Base-by-base conservation (phyloP, 2,113 vertebrate species). In the Pteronura brasiliensis region DNA sequence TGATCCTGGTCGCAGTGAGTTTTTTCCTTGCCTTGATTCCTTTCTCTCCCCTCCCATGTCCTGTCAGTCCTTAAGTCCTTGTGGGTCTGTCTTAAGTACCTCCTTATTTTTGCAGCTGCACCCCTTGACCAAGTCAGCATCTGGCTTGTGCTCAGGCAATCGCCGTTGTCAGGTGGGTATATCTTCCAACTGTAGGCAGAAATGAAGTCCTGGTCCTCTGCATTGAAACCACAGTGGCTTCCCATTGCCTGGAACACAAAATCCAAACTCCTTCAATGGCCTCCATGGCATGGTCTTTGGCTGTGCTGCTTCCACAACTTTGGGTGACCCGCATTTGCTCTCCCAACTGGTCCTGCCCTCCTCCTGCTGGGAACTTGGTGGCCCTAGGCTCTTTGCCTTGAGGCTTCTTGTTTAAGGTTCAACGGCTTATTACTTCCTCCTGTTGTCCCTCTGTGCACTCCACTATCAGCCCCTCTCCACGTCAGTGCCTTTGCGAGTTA, bases 281-380 rank as follows among this genome's bases (percentile, higher is more conserved):
- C 69, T 31, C 12, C 23, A 6, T 2, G 0, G 31, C 85, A 42
- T 7, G 6, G 8, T 15, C 69, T 14, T 4, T 0, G 0, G n/a
- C n/a, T 17, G 9, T 29, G 34, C 14, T 4, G n/a, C 14, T 88
- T 44, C 74, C 29, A 10, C 36, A 55, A 44, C 31, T 80, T 49
- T 36, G 36, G 31, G 31, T 31, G 57, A 15, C 74, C 7, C 18
- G 4, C 76, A n/a, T n/a, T 21, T 15, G 6, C 67, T 69, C 81
- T 90, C 29, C 1, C 34, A 57, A 36, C 55, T 7, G 18, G 55
- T 31, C 63, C 63, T 80, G 36, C 31, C 80, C 39, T 86, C 34
- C 12, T 74, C 12, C 65, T 67, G 21, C 39, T 6, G 5, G 39
- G 18, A n/a, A 36, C 42, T 25, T 31, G 27, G 57, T 65, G 36